Evolutionary conservation across 2,888 invertebrate species (phyloP), one percentile per base, ranked within the genome.

Genomic region (Xylophagus ater): DNA sequence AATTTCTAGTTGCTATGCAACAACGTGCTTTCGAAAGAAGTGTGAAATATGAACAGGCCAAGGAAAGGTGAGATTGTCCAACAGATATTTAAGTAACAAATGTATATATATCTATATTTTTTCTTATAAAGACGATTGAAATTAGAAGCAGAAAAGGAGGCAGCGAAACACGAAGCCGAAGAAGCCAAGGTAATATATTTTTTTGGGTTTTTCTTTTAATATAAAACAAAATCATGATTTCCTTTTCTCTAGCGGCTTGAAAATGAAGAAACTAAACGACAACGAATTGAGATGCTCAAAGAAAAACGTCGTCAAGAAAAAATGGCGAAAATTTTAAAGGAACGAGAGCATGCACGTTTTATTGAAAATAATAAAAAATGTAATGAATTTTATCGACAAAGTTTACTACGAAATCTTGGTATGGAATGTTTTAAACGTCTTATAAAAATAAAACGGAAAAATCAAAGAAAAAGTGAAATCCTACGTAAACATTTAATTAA

Each of bases 1-100:
- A 74, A 55, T 77, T 83, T 54, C 55, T 83, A 30, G 71, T 74
- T 55, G 71, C 78, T 56, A 81, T 84, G 80, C 79, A 83, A 52
- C 74, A 77, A 40, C 70, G 81, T 43, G 81, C 82, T 0, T 59
- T 76, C 26, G 76, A 78, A 47, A 67, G 84, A 25, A 76, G 65
- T 37, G 49, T 60, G 10, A 54, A 54, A 2, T 65, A 65, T 41
- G 60, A 64, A 38, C 54, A 62, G 53, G 57, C 67, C 46, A 45
- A 50, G 34, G 33, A 50, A 10, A 24, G 34, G 10, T n/a, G n/a
- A n/a, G n/a, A n/a, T n/a, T n/a, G n/a, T n/a, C n/a, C n/a, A n/a
- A n/a, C n/a, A n/a, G n/a, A n/a, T n/a, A n/a, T n/a, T n/a, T n/a
- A n/a, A n/a, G n/a, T n/a, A n/a, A n/a, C n/a, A n/a, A n/a, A n/a